Conservation (phyloP, 2,888 invertebrate species). For the Microctonus brassicae region DNA sequence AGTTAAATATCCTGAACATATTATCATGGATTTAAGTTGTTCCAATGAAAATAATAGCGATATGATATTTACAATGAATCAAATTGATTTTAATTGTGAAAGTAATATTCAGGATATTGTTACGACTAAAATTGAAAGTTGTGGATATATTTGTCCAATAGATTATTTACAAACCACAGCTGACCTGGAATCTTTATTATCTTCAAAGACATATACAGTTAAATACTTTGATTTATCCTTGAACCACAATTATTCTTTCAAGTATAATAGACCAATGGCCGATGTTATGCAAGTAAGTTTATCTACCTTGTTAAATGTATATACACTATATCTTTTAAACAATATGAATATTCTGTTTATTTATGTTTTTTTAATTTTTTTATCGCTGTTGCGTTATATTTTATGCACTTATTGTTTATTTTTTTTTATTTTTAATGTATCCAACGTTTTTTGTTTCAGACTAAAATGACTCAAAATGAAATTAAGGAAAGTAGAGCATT, state of each 20-base stretch:
- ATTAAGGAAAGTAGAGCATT: constrained; percentile 73
- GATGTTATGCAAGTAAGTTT: constrained; percentile 59
- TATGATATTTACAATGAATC: constrained; percentile 57
- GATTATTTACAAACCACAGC: constrained; percentile 61
- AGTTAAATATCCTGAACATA: constrained; percentile 75
- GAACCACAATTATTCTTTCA: constrained; percentile 56
- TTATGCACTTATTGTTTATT: not conserved
- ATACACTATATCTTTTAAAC: not conserved
- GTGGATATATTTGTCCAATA: constrained; percentile 72
- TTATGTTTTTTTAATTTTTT: not conserved
- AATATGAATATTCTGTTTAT: not conserved
- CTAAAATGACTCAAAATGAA: constrained; percentile 41
- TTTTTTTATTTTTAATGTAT: no score
- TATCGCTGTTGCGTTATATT: no score
- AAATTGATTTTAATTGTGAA: constrained; percentile 58
- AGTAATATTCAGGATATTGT: constrained; percentile 51
- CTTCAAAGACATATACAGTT: constrained; percentile 73
- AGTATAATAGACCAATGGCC: constrained; percentile 67
- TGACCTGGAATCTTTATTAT: constrained; percentile 70
- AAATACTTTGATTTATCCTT: constrained; percentile 49
- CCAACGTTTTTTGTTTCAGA: constrained; percentile 1
- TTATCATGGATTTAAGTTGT: constrained; percentile 75
- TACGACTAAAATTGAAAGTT: constrained; percentile 58
- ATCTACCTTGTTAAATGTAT: no score
- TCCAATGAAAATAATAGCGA: constrained; percentile 45